Conservation (phyloP, 1,140 invertebrate genomes). For the Heliconius hewitsoni region DNA sequence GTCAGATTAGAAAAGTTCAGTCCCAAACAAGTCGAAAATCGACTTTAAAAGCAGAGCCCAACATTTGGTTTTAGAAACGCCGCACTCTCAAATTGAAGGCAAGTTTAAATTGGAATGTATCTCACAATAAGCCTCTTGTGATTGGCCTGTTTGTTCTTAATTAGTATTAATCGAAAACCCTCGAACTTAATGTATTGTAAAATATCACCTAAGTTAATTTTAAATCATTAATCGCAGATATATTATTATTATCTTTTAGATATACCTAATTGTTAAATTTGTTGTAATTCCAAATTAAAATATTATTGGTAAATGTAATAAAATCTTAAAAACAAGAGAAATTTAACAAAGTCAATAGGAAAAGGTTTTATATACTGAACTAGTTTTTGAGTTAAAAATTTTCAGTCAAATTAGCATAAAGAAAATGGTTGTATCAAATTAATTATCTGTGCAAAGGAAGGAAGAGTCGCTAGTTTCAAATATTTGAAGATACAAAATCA, state of each 20-base stretch:
- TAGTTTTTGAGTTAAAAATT: background rate
- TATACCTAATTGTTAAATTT: background rate
- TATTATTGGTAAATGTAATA: background rate
- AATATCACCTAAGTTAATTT: slow-evolving; percentile 55
- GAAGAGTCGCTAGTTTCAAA: slow-evolving; percentile 12
- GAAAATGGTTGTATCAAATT: slow-evolving; percentile 6
- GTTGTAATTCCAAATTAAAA: background rate
- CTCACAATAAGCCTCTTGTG: slow-evolving; percentile 78
- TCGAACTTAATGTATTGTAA: slow-evolving; percentile 59
- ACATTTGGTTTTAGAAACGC: slow-evolving; percentile 78
- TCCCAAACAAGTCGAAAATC: slow-evolving; percentile 75
- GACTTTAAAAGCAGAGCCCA: slow-evolving; percentile 77
- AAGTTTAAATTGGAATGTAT: slow-evolving; percentile 81
- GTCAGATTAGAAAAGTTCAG: slow-evolving; percentile 80
- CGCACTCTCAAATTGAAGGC: slow-evolving; percentile 66
- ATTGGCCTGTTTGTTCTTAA: slow-evolving; percentile 80
- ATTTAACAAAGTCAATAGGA: background rate
- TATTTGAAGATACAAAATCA: slow-evolving; percentile 15
- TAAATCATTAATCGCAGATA: slow-evolving; percentile 24
- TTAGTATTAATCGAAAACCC: slow-evolving; percentile 78
- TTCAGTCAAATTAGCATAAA: slow-evolving; percentile 5
- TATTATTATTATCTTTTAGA: background rate
- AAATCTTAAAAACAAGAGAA: background rate
- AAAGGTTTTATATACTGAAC: background rate
- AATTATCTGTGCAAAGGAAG: slow-evolving; percentile 9